Percentiles rank a stretch among this genome's conserved stretches.
Conservation (phyloP, 2,797 vertebrate genomes). For the Coendou prehensilis region DNA sequence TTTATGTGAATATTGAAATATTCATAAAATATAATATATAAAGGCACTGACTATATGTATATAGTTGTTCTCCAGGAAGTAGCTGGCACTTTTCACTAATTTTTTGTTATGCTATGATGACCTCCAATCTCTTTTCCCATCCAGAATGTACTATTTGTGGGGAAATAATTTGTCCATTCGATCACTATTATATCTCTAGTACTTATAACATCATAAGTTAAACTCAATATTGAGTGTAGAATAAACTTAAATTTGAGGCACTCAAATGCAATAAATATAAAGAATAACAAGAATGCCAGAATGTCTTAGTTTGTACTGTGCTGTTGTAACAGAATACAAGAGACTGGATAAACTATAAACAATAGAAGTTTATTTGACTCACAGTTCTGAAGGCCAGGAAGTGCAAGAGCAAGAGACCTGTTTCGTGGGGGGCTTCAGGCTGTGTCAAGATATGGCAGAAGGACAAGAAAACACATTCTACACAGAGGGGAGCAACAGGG, state of each 20-base stretch:
- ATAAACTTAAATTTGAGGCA: background rate
- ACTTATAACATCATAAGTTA: background rate
- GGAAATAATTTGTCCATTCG: background rate
- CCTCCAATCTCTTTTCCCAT: background rate
- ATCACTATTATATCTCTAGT: background rate
- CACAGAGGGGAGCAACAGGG: too few relatives aligned
- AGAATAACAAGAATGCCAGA: background rate
- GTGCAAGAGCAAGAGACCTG: background rate
- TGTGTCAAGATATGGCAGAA: accelerated
- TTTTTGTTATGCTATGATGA: conserved; percentile 44
- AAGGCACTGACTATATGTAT: background rate
- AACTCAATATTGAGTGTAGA: background rate
- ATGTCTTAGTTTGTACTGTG: background rate
- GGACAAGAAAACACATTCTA: background rate
- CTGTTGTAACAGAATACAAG: background rate
- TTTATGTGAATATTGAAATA: background rate
- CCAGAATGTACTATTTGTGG: conserved; percentile 20
- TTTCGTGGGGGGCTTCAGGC: background rate
- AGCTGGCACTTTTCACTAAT: background rate
- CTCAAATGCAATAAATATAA: background rate
- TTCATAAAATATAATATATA: background rate
- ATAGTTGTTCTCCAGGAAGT: conserved; percentile 4
- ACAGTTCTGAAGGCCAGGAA: background rate
- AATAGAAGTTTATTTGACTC: background rate
- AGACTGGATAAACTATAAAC: background rate